Base-by-base conservation (phyloP, 2,113 vertebrate species). In the Montifringilla adamsi region DNA sequence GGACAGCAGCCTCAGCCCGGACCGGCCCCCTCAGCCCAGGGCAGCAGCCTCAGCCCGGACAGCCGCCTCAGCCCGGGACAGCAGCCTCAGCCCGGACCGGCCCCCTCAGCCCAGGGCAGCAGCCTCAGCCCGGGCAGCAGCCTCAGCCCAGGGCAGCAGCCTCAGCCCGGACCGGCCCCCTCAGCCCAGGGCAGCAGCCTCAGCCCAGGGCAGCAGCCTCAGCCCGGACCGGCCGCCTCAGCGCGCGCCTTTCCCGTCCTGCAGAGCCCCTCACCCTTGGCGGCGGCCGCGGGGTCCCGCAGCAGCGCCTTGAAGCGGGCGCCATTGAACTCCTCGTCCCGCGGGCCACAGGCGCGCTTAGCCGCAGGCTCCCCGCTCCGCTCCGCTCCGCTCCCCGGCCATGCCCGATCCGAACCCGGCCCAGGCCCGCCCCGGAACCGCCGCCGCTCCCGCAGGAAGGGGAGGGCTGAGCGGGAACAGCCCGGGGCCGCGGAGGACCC, bases 271-370 rank as follows among this genome's bases (percentile, higher is more conserved):
- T 97, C 84, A 99, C 99, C 99, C 28, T 97, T 97, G 73, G 87
- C 90, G 5, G 97, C 97, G 22, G 94, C 96, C 44, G 96, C 94
- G 3, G 98, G 97, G 3, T 98, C 98, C 74, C 98, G 98, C 26
- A 99, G 90, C 98, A 98, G 97, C 56, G 98, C 84, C 97, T 99
- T 99, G 95, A 99, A 99, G 35, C 90, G 96, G 52, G 98, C 95
- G 47, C 99, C 99, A 30, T 98, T 99, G 82, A 99, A 98, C 93
- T 87, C 84, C 88, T 99, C 98, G 7, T 53, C 43, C 64, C 82
- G 24, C 15, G 49, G 66, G 7, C 35, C 16, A 43, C 97, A 95
- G 33, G 93, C 90, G 58, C 97, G 97, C 92, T 98, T 98, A 49
- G 87, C 94, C 33, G 81, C 53, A 4, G 68, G 87, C 56, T 27